Percentiles rank a stretch among this genome's conserved stretches.
Conservation (phyloP, 2,888 invertebrate species). For the Cryptus armator region DNA sequence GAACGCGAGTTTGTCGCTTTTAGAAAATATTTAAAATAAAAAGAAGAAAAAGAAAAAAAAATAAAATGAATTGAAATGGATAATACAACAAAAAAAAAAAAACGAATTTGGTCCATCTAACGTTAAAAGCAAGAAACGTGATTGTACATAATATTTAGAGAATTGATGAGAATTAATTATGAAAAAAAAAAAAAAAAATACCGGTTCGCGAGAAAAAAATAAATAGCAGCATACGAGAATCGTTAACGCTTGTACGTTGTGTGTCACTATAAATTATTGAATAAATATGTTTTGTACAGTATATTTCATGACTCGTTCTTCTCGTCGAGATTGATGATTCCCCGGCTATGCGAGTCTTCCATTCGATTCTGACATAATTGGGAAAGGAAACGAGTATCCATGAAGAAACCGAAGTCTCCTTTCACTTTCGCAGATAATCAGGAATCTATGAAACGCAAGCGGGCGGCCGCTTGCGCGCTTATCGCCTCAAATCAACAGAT, state of each 20-base stretch:
- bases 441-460: not conserved
- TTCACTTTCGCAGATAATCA: constrained; percentile 63
- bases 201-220: constrained; percentile 62
- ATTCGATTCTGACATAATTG: constrained; percentile 43
- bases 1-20: constrained; percentile 73
- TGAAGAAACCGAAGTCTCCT: constrained; percentile 60
- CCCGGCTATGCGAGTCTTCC: not conserved
- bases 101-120: constrained; percentile 73
- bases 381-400: constrained; percentile 45
- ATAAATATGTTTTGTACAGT: constrained; percentile 84
- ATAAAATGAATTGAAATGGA: too few relatives aligned
- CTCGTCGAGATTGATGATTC: not conserved
- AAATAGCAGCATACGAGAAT: constrained; percentile 78
- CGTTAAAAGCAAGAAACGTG: constrained; percentile 75
- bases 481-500: not conserved
- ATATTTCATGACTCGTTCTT: constrained; percentile 43
- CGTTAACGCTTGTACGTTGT: constrained; percentile 78
- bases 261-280: constrained; percentile 83
- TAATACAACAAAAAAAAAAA: constrained; percentile 24
- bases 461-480: not conserved
- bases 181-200: constrained; percentile 48
- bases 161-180: constrained; percentile 58
- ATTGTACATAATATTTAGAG: constrained; percentile 80
- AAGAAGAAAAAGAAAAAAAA: constrained; percentile 12
- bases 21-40: constrained; percentile 65